phyloP scores from a whole-genome alignment of 2,888 invertebrate genomes.

The Chaitophorus viminalis region DNA sequence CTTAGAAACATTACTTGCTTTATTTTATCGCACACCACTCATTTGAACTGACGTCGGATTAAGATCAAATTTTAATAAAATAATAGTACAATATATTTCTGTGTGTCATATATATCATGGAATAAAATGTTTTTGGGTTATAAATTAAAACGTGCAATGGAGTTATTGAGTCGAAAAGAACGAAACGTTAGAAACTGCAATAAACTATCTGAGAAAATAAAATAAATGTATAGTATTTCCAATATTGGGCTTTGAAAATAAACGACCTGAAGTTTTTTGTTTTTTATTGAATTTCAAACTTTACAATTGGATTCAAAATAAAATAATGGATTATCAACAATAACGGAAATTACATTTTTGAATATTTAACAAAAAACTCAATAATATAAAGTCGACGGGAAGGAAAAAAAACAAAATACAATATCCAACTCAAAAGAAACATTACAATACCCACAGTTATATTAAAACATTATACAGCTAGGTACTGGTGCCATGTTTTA shows the following conservation, averaged over 20 bases:
- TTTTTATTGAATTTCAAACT: constrained; percentile 49
- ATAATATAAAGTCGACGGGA: background rate
- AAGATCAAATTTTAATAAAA: background rate
- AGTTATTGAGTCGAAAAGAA: constrained; percentile 24
- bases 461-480: too few species aligned
- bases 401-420: background rate
- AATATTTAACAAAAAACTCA: constrained; percentile 46
- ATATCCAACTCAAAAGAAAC: background rate
- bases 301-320: constrained; percentile 37
- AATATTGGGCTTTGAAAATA: constrained; percentile 37
- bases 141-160: constrained; percentile 28
- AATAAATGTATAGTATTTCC: constrained; percentile 1
- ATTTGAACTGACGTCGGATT: background rate
- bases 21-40: background rate
- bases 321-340: constrained; percentile 55
- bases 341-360: constrained; percentile 54
- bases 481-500: background rate
- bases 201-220: constrained; percentile 41
- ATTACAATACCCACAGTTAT: background rate
- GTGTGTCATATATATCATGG: background rate
- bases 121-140: background rate
- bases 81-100: background rate
- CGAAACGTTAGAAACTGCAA: constrained; percentile 38
- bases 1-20: background rate
- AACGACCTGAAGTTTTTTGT: constrained; percentile 36